phyloP scores from a whole-genome alignment of 2,888 invertebrate genomes.

The Trissolcus brochymenae region DNA sequence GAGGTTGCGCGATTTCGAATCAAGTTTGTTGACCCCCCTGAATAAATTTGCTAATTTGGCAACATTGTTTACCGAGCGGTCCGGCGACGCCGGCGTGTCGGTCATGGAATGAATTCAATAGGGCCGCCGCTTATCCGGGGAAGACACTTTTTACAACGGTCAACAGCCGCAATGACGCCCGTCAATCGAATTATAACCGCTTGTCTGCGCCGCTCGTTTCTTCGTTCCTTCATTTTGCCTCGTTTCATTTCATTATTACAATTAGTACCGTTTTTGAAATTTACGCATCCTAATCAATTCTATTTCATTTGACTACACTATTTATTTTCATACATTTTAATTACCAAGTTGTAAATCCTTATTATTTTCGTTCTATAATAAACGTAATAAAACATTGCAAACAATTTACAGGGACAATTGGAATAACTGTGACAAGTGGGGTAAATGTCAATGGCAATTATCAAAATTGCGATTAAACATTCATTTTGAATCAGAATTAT shows the following conservation, averaged over 20 bases:
- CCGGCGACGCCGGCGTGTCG: conserved; percentile 23
- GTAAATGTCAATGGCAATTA: too few species aligned
- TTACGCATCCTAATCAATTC: background rate
- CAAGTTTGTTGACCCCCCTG: conserved; percentile 52
- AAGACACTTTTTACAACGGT: conserved; percentile 54
- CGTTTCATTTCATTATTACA: conserved; percentile 43
- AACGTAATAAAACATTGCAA: too few species aligned
- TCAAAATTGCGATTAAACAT: too few species aligned
- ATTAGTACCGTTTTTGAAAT: conserved; percentile 17
- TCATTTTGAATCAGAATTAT: too few species aligned
- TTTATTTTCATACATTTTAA: too few species aligned
- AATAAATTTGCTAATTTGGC: conserved; percentile 50
- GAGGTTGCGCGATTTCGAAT: conserved; percentile 52
- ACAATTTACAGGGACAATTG: too few species aligned
- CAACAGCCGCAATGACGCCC: conserved; percentile 48
- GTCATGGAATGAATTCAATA: conserved; percentile 50
- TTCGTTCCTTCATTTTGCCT: conserved; percentile 9
- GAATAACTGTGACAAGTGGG: too few species aligned
- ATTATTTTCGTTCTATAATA: too few species aligned
- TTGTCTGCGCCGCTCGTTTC: conserved; percentile 12
- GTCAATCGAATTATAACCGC: conserved; percentile 48
- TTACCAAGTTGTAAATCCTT: too few species aligned
- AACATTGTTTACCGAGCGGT: conserved; percentile 45
- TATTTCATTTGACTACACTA: too few species aligned
- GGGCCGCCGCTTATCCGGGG: conserved; percentile 43